These are phyloP conservation scores for Tetraodon nigroviridis DNA, from an alignment of 2,113 vertebrate species.

Conservation along the genomic window DNA sequence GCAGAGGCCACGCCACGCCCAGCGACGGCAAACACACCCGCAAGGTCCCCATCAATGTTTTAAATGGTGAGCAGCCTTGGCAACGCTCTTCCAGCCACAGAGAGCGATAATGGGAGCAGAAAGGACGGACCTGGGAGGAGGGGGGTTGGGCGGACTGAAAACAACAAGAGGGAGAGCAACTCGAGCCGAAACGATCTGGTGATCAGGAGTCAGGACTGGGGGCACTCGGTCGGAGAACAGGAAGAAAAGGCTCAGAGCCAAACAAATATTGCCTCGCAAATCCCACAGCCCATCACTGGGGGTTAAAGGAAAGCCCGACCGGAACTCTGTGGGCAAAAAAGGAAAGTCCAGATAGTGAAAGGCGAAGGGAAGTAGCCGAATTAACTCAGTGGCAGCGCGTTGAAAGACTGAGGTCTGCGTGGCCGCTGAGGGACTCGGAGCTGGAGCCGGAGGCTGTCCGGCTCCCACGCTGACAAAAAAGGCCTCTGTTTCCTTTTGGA, in stretches of 20 bases:
- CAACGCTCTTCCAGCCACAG: constrained; percentile 37
- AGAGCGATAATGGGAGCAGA: constrained; percentile 4
- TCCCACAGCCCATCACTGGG: not conserved
- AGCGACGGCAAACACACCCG: constrained; percentile 77
- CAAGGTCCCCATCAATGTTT: constrained; percentile 73
- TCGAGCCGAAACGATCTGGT: constrained; percentile 15
- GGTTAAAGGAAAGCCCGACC: constrained; percentile 21
- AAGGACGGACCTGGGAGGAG: not conserved
- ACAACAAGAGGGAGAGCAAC: constrained; percentile 27
- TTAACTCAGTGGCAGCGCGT: constrained; percentile 43
- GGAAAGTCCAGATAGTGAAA: constrained; percentile 10
- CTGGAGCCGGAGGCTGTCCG: constrained; percentile 30
- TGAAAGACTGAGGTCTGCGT: constrained; percentile 48
- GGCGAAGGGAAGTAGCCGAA: constrained; percentile 7
- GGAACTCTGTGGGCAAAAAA: constrained; percentile 6
- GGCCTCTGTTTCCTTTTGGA: constrained; percentile 45
- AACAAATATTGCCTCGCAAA: not conserved
- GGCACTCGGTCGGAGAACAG: constrained; percentile 3
- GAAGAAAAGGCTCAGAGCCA: not conserved
- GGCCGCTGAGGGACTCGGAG: constrained; percentile 35
- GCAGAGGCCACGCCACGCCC: constrained; percentile 65
- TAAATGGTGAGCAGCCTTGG: constrained; percentile 76
- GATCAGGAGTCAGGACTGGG: constrained; percentile 19
- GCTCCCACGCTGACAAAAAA: constrained; percentile 37
- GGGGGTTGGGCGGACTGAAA: constrained; percentile 20